These are phyloP conservation scores for Pinctada fucata DNA, from an alignment of 2,888 invertebrate species.

Conservation along the genomic window DNA sequence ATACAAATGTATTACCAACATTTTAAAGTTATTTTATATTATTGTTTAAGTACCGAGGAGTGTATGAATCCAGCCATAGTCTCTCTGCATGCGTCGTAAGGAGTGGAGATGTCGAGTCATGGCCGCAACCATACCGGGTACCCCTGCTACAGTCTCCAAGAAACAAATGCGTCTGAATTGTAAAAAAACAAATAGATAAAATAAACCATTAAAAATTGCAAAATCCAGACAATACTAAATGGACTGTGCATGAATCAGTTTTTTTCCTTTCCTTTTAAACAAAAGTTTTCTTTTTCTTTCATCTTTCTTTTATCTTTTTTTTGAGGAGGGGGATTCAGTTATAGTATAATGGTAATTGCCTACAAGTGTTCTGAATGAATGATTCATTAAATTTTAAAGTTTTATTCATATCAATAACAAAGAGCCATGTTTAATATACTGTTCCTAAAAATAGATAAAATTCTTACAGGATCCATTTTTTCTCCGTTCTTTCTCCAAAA, in stretches of 20 bases:
- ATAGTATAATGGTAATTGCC: too few species aligned
- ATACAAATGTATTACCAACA: too few species aligned
- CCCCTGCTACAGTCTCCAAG: conserved; percentile 75
- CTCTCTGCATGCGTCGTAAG: conserved; percentile 70
- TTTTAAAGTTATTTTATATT: too few species aligned
- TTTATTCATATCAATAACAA: too few species aligned
- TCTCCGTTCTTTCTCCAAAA: conserved; percentile 64
- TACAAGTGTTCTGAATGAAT: too few species aligned
- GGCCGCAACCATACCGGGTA: conserved; percentile 76
- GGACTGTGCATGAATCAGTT: too few species aligned
- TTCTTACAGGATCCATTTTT: conserved; percentile 71
- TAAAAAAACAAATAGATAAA: conserved; percentile 19
- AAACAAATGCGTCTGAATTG: conserved; percentile 70
- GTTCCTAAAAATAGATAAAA: too few species aligned
- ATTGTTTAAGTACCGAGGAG: conserved; percentile 60
- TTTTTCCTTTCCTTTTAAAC: too few species aligned
- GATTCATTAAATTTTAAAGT: too few species aligned
- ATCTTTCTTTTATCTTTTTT: background rate
- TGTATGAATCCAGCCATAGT: conserved; percentile 77
- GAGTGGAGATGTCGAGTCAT: conserved; percentile 75
- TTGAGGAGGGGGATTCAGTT: background rate
- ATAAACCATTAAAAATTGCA: background rate
- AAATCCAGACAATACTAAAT: too few species aligned
- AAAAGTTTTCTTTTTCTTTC: background rate
- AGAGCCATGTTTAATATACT: too few species aligned